Conservation (phyloP, 2,113 vertebrate species). For the Platanista minor region DNA sequence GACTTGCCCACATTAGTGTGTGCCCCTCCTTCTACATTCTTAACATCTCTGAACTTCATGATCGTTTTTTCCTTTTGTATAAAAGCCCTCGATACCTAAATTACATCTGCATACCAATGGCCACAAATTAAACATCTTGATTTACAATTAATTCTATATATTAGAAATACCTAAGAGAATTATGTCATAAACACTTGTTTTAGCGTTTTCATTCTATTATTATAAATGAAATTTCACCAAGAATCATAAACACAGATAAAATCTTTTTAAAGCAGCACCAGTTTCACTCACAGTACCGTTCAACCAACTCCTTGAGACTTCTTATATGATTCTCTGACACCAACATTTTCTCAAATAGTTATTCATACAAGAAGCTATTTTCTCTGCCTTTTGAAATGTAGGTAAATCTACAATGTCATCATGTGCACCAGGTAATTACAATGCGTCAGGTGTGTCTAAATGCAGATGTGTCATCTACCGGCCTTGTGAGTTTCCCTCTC, state of each 20-base stretch:
- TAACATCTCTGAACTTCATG: not conserved
- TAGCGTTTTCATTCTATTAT: not conserved
- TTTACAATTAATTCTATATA: not conserved
- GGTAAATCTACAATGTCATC: not conserved
- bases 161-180: not conserved
- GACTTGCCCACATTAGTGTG: not conserved
- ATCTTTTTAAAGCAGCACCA: not conserved
- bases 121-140: not conserved
- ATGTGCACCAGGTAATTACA: fast-evolving
- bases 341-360: not conserved
- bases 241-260: not conserved
- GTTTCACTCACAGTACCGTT: not conserved
- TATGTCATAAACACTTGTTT: not conserved
- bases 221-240: not conserved
- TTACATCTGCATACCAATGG: fast-evolving
- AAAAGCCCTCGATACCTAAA: not conserved
- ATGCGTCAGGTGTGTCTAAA: fast-evolving
- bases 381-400: not conserved
- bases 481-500: not conserved
- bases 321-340: not conserved
- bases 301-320: not conserved
- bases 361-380: not conserved
- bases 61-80: not conserved
- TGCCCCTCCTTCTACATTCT: fast-evolving
- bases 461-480: fast-evolving